Base-by-base conservation (phyloP, 2,113 vertebrate species). In the Anhinga rufa region DNA sequence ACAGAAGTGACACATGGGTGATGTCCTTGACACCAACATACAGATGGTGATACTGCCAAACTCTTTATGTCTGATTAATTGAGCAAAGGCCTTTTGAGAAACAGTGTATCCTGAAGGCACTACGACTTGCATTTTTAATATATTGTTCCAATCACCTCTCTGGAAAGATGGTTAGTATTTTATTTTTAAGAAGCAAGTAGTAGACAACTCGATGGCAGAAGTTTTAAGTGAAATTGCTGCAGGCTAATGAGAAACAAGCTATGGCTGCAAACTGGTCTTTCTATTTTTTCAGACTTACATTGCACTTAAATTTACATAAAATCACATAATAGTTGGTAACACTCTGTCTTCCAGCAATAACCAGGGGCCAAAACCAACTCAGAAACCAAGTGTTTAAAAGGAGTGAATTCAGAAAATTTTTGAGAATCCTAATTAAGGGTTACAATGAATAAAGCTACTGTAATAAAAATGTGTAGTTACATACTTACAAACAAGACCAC, bases 281-380 rank as follows among this genome's bases (percentile, higher is more conserved):
- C 72, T 76, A 48, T 83, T 95, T 82, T 96, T 91, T 94, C 44
- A 68, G 36, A 65, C 26, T 89, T 82, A 13, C 16, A 29, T 54
- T 95, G 81, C 46, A 74, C 86, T 87, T 88, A 68, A 74, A 97
- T 91, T 92, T 92, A 72, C 46, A 61, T 90, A 93, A 96, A 96
- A 95, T 58, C 49, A 69, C 22, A 46, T 36, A 84, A 48, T 25
- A 49, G n/a, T n/a, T 80, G 38, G 17, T 61, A 55, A 64, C 1
- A 4, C 17, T 36, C 16, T 71, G 15, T 79, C 75, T 71, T 85
- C n/a, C 52, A 88, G 62, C 42, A 58, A 54, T 71, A 93, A 29
- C 15, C 2, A 2, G 8, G 7, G 20, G 22, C 10, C 28, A 46
- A 95, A 90, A 68, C 7, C 32, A 90, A 29, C 32, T 68, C 32